Conservation (phyloP, 2,113 vertebrate species). For the Haliaeetus leucogaster region DNA sequence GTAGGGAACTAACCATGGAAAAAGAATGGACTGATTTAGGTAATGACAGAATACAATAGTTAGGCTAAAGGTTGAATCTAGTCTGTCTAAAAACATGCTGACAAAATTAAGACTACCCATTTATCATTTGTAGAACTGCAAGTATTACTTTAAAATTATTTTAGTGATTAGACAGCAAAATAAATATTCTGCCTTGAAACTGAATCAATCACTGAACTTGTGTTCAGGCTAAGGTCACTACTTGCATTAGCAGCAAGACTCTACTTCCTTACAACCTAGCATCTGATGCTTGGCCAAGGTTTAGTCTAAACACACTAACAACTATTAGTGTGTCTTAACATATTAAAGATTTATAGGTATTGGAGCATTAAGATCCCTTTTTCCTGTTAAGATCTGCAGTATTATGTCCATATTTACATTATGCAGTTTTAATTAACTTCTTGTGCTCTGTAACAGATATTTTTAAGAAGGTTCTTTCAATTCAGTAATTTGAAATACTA, state of each 20-base stretch:
- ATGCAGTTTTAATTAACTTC: not conserved
- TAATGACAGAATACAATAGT: not conserved
- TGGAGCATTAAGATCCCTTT: not conserved
- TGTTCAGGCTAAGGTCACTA: not conserved
- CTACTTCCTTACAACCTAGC: not conserved
- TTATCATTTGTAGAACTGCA: not conserved
- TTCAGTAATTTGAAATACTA: not conserved
- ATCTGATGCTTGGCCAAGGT: not conserved
- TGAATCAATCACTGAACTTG: not conserved
- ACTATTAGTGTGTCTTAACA: not conserved
- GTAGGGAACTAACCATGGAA: not conserved
- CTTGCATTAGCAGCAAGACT: not conserved
- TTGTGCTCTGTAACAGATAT: fast-evolving
- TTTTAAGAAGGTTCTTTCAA: not conserved
- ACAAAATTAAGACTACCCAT: not conserved
- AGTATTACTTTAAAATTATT: not conserved
- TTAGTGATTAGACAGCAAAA: not conserved
- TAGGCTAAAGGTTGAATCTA: not conserved
- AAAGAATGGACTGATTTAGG: not conserved
- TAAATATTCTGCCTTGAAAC: not conserved
- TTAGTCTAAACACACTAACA: not conserved
- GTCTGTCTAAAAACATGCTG: not conserved
- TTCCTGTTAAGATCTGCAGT: not conserved
- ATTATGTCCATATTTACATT: not conserved
- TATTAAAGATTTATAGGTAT: not conserved